Evolutionary conservation across 2,888 invertebrate species (phyloP), one percentile per base, ranked within the genome.

Genomic region (Spicauda simplicius): DNA sequence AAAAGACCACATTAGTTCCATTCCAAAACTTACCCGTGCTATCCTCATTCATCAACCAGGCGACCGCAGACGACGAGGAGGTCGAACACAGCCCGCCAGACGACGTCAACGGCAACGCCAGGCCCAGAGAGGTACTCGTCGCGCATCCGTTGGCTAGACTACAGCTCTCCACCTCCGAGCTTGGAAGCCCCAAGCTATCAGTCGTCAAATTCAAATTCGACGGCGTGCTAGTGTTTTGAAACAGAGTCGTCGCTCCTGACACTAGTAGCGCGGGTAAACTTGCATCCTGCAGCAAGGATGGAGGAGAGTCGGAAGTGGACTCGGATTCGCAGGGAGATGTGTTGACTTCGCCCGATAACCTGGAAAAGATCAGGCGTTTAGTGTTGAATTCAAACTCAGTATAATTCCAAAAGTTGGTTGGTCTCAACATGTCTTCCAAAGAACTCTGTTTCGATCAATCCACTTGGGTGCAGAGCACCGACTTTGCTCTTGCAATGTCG

Each of bases 221-320:
- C 61, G 87, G 82, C 57, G 87, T 83, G 58, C 88, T 82, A 70
- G 90, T 88, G 78, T 81, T 87, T 75, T 90, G 90, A 80, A 91
- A 91, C 75, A 92, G 78, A 45, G 91, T 87, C 41, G 91, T 86
- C 14, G 90, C 77, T 67, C 91, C 89, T 30, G 90, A 88, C 16
- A 91, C 91, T 90, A 92, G 80, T 57, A 92, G 85, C 64, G 91
- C 87, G 70, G 93, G 91, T 66, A 92, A 81, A 67, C 88, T 77
- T 70, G 84, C 88, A 85, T 93, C 91, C 73, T 91, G 92, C 25
- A 92, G 87, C 41, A 91, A 74, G 18, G 90, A 89, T 58, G 88
- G 90, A 33, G 95, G 95, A 8, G 95, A 95, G 73, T 94, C 94
- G 71, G 95, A 95, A 11, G 95, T 95, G 19, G 95, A 95, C 77